Base-by-base conservation (phyloP, 2,888 invertebrate species). In the Gymnocheta viridis region DNA sequence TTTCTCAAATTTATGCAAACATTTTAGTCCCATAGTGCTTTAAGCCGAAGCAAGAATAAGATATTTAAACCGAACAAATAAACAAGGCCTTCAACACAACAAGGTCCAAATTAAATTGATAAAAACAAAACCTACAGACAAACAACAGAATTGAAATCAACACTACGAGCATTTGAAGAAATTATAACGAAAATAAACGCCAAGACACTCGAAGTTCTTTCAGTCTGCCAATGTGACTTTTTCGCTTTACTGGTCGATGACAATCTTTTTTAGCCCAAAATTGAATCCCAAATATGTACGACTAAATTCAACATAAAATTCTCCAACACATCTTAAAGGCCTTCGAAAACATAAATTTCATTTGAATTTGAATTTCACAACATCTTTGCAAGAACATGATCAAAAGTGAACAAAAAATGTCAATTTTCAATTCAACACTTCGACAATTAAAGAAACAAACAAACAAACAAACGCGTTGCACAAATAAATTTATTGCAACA, bases 211-310 rank as follows among this genome's bases (percentile, higher is more conserved):
- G n/a, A 29, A 58, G 32, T 60, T 54, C 17, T 51, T 24, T 19
- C 38, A 56, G 79, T 64, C 47, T 66, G 72, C 56, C 72, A 44
- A 64, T 66, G 64, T 64, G n/a, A n/a, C n/a, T n/a, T n/a, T n/a
- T 66, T 64, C 22, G 19, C 49, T 29, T 69, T 72, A 76, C 76
- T 72, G 67, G 62, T 78, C 56, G 84, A 84, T 84, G 81, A 77
- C 81, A 84, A 84, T 84, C 84, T 81, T 41, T 38, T 54, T 70
- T 35, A 60, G 14, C 22, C 64, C 62, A 12, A 29, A 22, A 24
- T 4, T 73, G 41, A 32, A 73, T 44, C 12, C 47, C 64, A 77
- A 72, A 70, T 17, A 35, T n/a, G n/a, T 41, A 41, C 41, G n/a
- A n/a, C n/a, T 14, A 27, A 70, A 79, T 79, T 72, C 27, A 56